These are phyloP conservation scores for Alligator sinensis DNA, from an alignment of 2,113 vertebrate species.

Conservation along the genomic window DNA sequence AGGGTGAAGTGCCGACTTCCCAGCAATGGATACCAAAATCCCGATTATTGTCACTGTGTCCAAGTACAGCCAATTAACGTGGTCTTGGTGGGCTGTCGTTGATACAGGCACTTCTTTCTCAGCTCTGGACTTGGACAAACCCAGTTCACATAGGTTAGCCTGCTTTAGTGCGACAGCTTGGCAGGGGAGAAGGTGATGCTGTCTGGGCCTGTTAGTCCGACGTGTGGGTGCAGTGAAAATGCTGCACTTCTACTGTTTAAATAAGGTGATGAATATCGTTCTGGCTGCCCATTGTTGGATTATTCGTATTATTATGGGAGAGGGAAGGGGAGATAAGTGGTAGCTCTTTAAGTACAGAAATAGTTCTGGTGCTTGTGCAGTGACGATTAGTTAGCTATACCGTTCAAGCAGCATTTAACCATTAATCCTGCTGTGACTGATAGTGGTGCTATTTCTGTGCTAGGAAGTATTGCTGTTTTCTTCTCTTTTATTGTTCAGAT, in stretches of 20 bases:
- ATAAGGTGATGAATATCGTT: not conserved
- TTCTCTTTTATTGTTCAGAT: not conserved
- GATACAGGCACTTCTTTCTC: not conserved
- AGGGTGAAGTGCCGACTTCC: not conserved
- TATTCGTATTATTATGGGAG: not conserved
- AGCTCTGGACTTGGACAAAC: not conserved
- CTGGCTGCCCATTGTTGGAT: not conserved
- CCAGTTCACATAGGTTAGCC: accelerated
- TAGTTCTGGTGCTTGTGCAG: accelerated
- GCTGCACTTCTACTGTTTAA: not conserved
- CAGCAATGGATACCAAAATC: not conserved
- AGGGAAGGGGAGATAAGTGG: not conserved
- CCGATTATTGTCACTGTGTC: not conserved
- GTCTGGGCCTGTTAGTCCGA: not conserved
- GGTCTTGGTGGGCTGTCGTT: not conserved
- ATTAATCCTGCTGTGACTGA: accelerated
- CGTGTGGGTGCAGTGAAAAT: not conserved
- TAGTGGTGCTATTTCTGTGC: not conserved
- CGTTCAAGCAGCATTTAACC: not conserved
- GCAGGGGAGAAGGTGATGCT: not conserved
- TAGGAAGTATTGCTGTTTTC: accelerated
- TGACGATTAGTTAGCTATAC: accelerated
- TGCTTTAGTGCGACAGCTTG: not conserved
- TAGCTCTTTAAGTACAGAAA: not conserved
- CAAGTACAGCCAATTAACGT: not conserved